These are phyloP conservation scores for Catocala sponsa DNA, from an alignment of 2,888 invertebrate genomes.

Conservation along the genomic window DNA sequence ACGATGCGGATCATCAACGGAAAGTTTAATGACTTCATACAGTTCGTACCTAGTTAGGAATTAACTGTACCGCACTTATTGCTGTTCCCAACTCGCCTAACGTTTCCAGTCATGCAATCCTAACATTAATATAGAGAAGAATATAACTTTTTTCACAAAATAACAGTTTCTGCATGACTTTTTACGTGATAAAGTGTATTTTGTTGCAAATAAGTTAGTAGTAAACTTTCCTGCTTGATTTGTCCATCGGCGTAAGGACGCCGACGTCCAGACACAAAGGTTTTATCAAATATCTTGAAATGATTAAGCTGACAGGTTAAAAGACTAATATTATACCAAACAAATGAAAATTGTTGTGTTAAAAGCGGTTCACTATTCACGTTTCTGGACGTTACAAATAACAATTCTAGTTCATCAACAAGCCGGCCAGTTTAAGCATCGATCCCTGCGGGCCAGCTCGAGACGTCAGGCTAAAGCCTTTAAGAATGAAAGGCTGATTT, in stretches of 20 bases:
- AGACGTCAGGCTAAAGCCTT: slow-evolving; percentile 72
- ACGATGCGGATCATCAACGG: slow-evolving; percentile 62
- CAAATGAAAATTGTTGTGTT: neutral
- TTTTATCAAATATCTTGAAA: too few species aligned
- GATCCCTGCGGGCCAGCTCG: slow-evolving; percentile 55
- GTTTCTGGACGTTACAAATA: too few species aligned
- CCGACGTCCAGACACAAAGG: too few species aligned
- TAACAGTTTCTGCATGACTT: slow-evolving; percentile 6
- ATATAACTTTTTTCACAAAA: slow-evolving; percentile 16
- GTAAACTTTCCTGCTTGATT: neutral
- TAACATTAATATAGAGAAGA: slow-evolving; percentile 44
- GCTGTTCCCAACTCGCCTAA: slow-evolving; percentile 53
- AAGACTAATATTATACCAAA: neutral
- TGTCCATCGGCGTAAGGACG: too few species aligned
- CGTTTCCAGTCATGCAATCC: slow-evolving; percentile 54
- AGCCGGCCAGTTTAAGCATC: slow-evolving; percentile 54
- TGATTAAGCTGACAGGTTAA: neutral
- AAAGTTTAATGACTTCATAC: slow-evolving; percentile 72
- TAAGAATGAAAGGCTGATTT: slow-evolving; percentile 83
- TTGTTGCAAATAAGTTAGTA: neutral
- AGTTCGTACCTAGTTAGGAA: slow-evolving; percentile 64
- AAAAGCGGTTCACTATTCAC: too few species aligned
- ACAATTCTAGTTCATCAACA: slow-evolving; percentile 5
- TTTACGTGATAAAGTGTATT: slow-evolving; percentile 1
- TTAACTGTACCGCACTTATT: slow-evolving; percentile 54